Conservation (phyloP, 2,113 vertebrate genomes). For the Sakesphorus luctuosus region DNA sequence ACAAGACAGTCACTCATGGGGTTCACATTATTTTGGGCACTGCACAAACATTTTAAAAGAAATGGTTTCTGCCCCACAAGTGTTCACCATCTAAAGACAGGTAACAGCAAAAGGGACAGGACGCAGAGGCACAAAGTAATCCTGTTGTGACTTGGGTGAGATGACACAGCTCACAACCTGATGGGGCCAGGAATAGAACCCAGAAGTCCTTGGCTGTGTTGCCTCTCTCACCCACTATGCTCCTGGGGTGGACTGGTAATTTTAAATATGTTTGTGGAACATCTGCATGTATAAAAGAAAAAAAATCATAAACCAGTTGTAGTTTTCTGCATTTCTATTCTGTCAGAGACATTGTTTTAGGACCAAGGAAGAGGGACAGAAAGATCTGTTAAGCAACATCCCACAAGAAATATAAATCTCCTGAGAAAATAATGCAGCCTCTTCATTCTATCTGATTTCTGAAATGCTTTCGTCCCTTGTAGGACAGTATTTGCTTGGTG, state of each 20-base stretch:
- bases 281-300: constrained; percentile 36
- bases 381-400: constrained; percentile 44
- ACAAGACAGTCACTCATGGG: not conserved
- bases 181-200: not conserved
- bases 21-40: not conserved
- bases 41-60: not conserved
- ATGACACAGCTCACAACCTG: not conserved
- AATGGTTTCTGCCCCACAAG: not conserved
- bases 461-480: not conserved
- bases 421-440: constrained; percentile 36
- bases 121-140: not conserved
- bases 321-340: constrained; percentile 27
- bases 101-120: not conserved
- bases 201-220: not conserved
- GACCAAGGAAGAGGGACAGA: constrained; percentile 11
- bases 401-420: constrained; percentile 46
- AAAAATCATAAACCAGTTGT: constrained; percentile 4
- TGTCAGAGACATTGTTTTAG: constrained; percentile 49
- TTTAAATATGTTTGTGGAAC: constrained; percentile 36
- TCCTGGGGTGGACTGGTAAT: not conserved
- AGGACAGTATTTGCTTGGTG: not conserved
- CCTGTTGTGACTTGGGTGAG: not conserved
- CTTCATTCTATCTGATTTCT: constrained; percentile 33
- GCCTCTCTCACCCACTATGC: not conserved
- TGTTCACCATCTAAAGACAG: not conserved